These are phyloP conservation scores for Danio rerio DNA, from an alignment of 2,113 vertebrate species.

Conservation along the genomic window GRCz12tu NC_133186.1:40596501-40597000, in stretches of 20 bases:
- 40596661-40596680: constrained; percentile 71
- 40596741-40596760: constrained; percentile 74
- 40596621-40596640: constrained; percentile 45
- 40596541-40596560: constrained; percentile 51
- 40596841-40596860: constrained; percentile 42
- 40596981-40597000: constrained; percentile 42
- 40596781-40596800: constrained; percentile 72
- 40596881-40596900: constrained; percentile 21
- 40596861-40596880: constrained; percentile 52
- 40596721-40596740: constrained; percentile 70
- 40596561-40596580: constrained; percentile 55
- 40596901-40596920: constrained; percentile 69
- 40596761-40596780: constrained; percentile 61
- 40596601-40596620: constrained; percentile 54
- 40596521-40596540: constrained; percentile 46
- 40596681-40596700: constrained; percentile 71
- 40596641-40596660: constrained; percentile 44
- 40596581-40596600: constrained; percentile 51
- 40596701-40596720: constrained; percentile 41
- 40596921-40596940: constrained; percentile 80
- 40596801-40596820: constrained; percentile 55
- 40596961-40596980: constrained; percentile 60
- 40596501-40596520: constrained; percentile 46
- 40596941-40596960: constrained; percentile 69
- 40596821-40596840: constrained; percentile 43